A percentile compares a stretch with the other conserved stretches of the same genome.
Conservation (phyloP, 35 echinoderm and acorn worm genomes). For the Patiria miniata region DNA sequence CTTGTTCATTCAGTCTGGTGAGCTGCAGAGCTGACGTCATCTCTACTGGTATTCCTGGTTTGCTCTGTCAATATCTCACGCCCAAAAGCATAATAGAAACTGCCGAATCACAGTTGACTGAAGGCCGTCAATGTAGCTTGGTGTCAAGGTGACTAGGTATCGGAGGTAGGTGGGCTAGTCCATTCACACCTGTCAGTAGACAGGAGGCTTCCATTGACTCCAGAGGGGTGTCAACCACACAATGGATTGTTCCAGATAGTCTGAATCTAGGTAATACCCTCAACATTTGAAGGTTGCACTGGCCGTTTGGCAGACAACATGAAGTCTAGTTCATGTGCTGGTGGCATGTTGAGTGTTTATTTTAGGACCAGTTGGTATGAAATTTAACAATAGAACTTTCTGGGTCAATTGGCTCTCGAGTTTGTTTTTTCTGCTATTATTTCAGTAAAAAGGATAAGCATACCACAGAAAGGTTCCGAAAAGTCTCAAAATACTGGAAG, state of each 20-base stretch:
- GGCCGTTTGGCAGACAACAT: neutral
- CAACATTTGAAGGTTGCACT: neutral
- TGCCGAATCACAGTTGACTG: neutral
- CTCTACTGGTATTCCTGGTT: neutral
- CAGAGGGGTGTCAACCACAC: slow-evolving; percentile 4
- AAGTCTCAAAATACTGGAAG: neutral
- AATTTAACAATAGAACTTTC: neutral
- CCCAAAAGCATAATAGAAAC: neutral
- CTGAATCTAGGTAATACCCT: neutral
- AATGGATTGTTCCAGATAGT: slow-evolving; percentile 21
- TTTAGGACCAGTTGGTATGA: neutral
- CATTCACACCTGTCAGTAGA: slow-evolving; percentile 14
- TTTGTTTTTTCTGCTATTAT: no score
- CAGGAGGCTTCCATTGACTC: slow-evolving; percentile 7
- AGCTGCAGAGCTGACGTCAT: slow-evolving; percentile 12
- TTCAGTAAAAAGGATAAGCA: neutral
- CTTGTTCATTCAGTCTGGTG: neutral
- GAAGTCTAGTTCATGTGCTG: neutral
- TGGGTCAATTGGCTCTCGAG: neutral
- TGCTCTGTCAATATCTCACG: neutral
- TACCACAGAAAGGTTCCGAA: neutral
- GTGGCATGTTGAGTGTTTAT: neutral
- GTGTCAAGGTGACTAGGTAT: slow-evolving; percentile 8
- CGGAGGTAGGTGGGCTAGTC: neutral
- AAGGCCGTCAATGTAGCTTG: neutral